Evolutionary conservation across 2,797 vertebrate species (phyloP).

Genomic region (Masticophis lateralis): DNA sequence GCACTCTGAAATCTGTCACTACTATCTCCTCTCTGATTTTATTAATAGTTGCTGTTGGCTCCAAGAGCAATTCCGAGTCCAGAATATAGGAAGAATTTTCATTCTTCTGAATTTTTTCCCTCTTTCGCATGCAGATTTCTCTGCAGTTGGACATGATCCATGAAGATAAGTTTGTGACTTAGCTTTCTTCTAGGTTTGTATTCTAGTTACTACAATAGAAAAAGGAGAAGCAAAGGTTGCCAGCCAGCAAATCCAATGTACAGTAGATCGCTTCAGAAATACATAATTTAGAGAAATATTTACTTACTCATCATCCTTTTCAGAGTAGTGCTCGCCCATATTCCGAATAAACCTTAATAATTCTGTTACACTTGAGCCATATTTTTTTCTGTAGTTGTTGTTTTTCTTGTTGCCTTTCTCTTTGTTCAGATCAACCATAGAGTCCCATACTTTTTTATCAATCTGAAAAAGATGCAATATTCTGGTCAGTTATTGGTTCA

Average conservation of each 20-base stretch:
- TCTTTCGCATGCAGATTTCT: not conserved
- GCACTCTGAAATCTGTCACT: not conserved
- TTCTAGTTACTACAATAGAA: not conserved
- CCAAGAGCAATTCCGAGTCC: too few relatives aligned
- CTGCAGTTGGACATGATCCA: not conserved
- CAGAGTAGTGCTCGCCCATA: constrained; percentile 61
- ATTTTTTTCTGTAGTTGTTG: rapidly evolving
- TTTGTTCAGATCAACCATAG: not conserved
- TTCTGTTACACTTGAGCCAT: not conserved
- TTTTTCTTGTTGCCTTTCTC: rapidly evolving
- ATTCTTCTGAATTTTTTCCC: not conserved
- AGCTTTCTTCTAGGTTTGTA: not conserved
- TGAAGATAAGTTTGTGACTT: not conserved
- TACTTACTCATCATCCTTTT: not conserved
- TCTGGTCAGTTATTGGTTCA: not conserved
- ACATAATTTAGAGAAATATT: not conserved
- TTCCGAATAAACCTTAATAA: constrained; percentile 72
- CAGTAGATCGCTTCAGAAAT: not conserved
- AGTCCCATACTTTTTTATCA: rapidly evolving
- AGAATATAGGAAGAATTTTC: not conserved
- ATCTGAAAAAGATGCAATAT: constrained; percentile 55
- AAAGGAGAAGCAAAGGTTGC: not conserved
- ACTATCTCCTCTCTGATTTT: not conserved
- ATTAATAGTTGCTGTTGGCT: not conserved
- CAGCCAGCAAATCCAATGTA: not conserved